A percentile compares a stretch with the other conserved stretches of the same genome.
These are phyloP conservation scores for Aphodius granarius DNA, from an alignment of 2,888 invertebrate species.

Conservation along the genomic window DNA sequence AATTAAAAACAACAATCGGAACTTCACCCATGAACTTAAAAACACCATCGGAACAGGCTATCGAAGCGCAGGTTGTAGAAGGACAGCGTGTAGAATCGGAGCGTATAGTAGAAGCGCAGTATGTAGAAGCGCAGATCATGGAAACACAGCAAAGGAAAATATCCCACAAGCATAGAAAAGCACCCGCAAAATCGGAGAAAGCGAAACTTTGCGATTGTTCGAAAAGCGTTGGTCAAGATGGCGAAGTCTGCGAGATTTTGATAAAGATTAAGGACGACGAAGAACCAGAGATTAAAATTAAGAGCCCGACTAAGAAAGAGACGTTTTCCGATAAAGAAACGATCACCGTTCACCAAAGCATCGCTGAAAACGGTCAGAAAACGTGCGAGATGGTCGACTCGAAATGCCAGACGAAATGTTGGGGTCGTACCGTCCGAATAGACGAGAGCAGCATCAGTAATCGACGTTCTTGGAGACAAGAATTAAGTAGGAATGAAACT, in stretches of 20 bases:
- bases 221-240: constrained; percentile 20
- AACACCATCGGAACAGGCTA: background rate
- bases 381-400: background rate
- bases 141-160: no score
- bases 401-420: constrained; percentile 1
- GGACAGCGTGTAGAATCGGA: no score
- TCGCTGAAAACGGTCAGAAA: constrained; percentile 18
- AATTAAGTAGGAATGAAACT: constrained; percentile 43
- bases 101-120: no score
- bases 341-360: constrained; percentile 17
- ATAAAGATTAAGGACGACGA: constrained; percentile 47
- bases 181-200: no score
- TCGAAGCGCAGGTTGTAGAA: background rate
- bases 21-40: background rate
- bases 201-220: background rate
- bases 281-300: constrained; percentile 41
- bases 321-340: background rate
- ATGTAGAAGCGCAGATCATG: no score
- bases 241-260: constrained; percentile 48
- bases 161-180: no score
- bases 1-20: background rate
- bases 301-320: constrained; percentile 27
- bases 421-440: background rate
- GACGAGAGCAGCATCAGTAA: background rate
- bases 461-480: constrained; percentile 42